Evolutionary conservation across 2,888 invertebrate species (phyloP).

Genomic region (Synanthedon formicaeformis): DNA sequence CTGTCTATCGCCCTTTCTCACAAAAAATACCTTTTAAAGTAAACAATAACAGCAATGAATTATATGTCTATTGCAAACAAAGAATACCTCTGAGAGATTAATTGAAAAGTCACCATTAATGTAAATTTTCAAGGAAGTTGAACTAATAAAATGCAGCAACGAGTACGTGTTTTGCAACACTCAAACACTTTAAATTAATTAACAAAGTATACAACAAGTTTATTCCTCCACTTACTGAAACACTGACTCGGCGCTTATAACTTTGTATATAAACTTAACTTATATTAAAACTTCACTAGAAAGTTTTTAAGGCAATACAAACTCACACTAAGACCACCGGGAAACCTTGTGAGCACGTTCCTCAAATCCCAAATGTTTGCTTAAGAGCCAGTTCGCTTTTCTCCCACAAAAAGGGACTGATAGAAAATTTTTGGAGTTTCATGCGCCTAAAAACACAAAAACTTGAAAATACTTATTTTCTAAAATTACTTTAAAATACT

Average conservation of each 20-base stretch:
- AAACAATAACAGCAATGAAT: too few species aligned
- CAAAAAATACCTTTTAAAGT: too few species aligned
- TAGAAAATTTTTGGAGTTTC: too few species aligned
- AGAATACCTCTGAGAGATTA: too few species aligned
- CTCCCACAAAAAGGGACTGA: too few species aligned
- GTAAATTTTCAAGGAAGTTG: too few species aligned
- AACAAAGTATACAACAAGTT: not conserved
- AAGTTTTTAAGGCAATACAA: not conserved
- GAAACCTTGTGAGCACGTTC: constrained; percentile 28
- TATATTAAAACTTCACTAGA: not conserved
- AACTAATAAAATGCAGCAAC: not conserved
- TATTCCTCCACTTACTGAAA: not conserved
- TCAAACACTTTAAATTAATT: not conserved
- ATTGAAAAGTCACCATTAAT: too few species aligned
- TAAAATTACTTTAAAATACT: too few species aligned
- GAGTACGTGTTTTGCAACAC: not conserved
- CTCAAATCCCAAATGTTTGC: constrained; percentile 23
- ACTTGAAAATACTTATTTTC: too few species aligned
- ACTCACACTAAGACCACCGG: constrained; percentile 18
- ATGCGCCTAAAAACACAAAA: too few species aligned
- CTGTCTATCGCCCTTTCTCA: too few species aligned
- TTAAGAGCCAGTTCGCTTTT: constrained; percentile 2
- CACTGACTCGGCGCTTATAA: not conserved
- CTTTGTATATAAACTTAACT: not conserved
- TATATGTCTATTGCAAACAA: too few species aligned